Evolutionary conservation across 2,113 vertebrate genomes (phyloP), one percentile per base, ranked within the genome.

Genomic region (Bombycilla garrulus): DNA sequence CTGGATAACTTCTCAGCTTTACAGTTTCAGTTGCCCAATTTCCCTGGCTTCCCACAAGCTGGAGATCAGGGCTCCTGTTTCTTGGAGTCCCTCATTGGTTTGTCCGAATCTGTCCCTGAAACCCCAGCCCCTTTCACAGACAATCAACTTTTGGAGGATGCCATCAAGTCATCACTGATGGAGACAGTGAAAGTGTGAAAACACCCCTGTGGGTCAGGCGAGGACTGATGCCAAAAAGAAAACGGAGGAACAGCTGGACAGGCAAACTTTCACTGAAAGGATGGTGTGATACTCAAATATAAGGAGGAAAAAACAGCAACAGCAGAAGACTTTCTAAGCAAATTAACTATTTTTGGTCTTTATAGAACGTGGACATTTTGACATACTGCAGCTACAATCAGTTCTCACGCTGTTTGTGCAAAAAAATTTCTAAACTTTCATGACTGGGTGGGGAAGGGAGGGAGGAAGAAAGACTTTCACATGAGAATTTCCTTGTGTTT

Each of bases 141-240:
- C 97, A 98, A 99, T 98, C 99, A 99, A 51, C 97, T 99, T 97
- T 98, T 99, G 91, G 99, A 99, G 97, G 99, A 99, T 81, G 97
- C 98, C 95, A 98, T 99, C 96, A 98, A 98, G 38, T 98, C 98
- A 8, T 98, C 99, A 1, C 98, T 99, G 91, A 98, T 99, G 98
- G 99, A 99, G 95, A 98, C 98, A 4, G 98, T 99, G 91, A 98
- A 98, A 86, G 99, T 99, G 95, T 99, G 97, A 99, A 84, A 53
- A 38, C 1, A 14, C 57, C 31, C 4, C 0, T 2, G 1, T 69
- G 62, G 62, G 47, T 91, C 2, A 5, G 72, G 35, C 7, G 72
- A 84, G 80, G 66, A 60, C 71, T 10, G 2, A 44, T 22, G 18
- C 57, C 0, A 0, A 58, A 79, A 81, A 24, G 11, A 89, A 66